These are phyloP conservation scores for Apteryx mantelli DNA, from an alignment of 2,113 vertebrate species.

Conservation along the genomic window DNA sequence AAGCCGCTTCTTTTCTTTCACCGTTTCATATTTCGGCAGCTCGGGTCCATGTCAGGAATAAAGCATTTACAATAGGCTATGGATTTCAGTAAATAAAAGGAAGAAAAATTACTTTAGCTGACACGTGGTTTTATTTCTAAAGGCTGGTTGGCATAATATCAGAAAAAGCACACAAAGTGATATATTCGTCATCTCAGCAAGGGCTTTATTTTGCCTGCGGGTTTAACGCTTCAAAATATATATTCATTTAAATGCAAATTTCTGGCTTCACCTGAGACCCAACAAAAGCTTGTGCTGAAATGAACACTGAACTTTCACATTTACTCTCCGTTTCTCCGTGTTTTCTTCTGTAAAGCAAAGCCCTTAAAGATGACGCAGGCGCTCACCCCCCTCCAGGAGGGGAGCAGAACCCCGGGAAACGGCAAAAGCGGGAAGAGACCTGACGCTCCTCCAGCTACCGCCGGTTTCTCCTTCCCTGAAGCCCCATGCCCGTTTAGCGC, in stretches of 20 bases:
- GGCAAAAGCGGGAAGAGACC: not conserved
- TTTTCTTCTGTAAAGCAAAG: not conserved
- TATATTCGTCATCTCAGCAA: not conserved
- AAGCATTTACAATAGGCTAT: not conserved
- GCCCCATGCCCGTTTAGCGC: not conserved
- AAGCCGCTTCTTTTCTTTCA: not conserved
- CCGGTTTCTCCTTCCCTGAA: not conserved
- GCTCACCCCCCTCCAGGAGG: not conserved
- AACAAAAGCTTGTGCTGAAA: not conserved
- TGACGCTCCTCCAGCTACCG: not conserved
- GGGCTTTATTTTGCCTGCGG: not conserved
- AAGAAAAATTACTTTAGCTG: not conserved
- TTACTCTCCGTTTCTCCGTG: not conserved
- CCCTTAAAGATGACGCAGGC: not conserved
- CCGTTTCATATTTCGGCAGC: not conserved
- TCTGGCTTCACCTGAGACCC: conserved; percentile 38
- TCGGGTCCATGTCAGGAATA: not conserved
- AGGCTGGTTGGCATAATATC: fast-evolving
- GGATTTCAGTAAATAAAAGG: not conserved
- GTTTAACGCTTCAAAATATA: conserved; percentile 48
- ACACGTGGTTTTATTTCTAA: not conserved
- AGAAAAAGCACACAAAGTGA: not conserved
- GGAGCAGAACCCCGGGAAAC: not conserved
- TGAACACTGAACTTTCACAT: not conserved
- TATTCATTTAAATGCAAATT: conserved; percentile 58